Conservation (phyloP, 2,888 invertebrate genomes). For the Liopterus haemorrhoidalis region DNA sequence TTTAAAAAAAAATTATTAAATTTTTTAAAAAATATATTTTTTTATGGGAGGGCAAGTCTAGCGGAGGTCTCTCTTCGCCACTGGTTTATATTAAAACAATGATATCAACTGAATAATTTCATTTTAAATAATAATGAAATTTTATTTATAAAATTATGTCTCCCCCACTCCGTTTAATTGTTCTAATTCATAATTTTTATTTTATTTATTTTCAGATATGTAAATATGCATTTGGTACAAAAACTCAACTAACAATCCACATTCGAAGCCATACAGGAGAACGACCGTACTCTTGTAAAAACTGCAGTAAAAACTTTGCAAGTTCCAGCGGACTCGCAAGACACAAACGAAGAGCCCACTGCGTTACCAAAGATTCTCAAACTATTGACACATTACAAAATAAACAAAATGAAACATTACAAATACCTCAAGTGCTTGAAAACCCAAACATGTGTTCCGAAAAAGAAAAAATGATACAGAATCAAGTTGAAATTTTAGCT, state of each 20-base stretch:
- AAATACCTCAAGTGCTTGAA: no score
- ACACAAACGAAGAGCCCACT: conserved; percentile 14
- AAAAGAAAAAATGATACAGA: conserved; percentile 6
- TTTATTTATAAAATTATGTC: background rate
- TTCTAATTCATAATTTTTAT: no score
- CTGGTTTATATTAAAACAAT: no score
- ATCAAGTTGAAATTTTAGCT: conserved; percentile 7
- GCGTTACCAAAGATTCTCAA: no score
- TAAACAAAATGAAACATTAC: no score
- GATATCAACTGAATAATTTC: no score
- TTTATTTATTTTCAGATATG: conserved; percentile 32
- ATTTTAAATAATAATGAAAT: background rate
- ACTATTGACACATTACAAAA: no score
- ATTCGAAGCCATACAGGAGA: conserved; percentile 47
- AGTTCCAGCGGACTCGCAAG: conserved; percentile 31
- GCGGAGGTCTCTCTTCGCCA: no score
- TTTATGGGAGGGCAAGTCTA: no score
- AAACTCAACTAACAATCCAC: conserved; percentile 42
- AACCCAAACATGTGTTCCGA: background rate
- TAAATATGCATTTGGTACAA: conserved; percentile 37
- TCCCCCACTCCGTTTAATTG: background rate
- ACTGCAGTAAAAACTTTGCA: conserved; percentile 47
- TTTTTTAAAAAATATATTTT: no score
- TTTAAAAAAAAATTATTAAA: no score
- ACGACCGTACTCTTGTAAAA: conserved; percentile 46